phyloP scores from a whole-genome alignment of 2,888 invertebrate species.

The Tillus elongatus region DNA sequence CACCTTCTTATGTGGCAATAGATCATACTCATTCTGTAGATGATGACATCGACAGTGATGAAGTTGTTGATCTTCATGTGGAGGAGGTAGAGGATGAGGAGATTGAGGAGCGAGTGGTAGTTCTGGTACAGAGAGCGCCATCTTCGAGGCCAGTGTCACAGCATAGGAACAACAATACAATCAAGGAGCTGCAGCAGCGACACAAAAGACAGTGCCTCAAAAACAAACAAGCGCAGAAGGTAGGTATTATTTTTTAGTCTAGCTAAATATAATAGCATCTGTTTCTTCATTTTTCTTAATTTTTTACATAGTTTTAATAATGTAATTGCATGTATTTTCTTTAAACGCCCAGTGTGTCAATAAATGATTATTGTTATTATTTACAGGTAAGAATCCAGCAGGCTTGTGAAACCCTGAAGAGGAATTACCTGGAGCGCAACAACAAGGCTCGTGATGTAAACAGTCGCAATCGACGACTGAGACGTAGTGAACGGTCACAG shows the following conservation, averaged over 20 bases:
- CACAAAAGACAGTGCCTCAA: slow-evolving; percentile 37
- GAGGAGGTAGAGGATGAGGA: slow-evolving; percentile 19
- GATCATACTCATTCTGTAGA: too few relatives aligned
- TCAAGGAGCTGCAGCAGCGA: slow-evolving; percentile 34
- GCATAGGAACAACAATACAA: too few relatives aligned
- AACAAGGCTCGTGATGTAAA: slow-evolving; percentile 48
- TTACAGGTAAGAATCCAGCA: slow-evolving; percentile 41
- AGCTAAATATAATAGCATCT: too few relatives aligned
- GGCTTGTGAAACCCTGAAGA: slow-evolving; percentile 37
- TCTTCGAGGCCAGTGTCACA: slow-evolving; percentile 13
- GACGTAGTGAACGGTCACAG: slow-evolving; percentile 42
- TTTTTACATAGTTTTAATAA: too few relatives aligned
- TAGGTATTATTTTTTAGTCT: slow-evolving; percentile 23
- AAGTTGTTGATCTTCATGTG: slow-evolving; percentile 17
- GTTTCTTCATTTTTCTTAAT: too few relatives aligned
- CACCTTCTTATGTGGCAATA: background rate
- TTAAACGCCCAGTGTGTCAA: slow-evolving; percentile 5
- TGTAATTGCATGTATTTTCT: background rate
- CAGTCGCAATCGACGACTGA: slow-evolving; percentile 40
- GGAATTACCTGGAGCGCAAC: slow-evolving; percentile 41
- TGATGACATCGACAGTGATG: slow-evolving; percentile 17
- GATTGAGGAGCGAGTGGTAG: slow-evolving; percentile 16
- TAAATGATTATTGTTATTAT: slow-evolving; percentile 11
- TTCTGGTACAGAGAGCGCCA: slow-evolving; percentile 20
- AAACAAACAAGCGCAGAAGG: slow-evolving; percentile 41